phyloP scores from a whole-genome alignment of 2,888 invertebrate species.

The Noctua pronuba region DNA sequence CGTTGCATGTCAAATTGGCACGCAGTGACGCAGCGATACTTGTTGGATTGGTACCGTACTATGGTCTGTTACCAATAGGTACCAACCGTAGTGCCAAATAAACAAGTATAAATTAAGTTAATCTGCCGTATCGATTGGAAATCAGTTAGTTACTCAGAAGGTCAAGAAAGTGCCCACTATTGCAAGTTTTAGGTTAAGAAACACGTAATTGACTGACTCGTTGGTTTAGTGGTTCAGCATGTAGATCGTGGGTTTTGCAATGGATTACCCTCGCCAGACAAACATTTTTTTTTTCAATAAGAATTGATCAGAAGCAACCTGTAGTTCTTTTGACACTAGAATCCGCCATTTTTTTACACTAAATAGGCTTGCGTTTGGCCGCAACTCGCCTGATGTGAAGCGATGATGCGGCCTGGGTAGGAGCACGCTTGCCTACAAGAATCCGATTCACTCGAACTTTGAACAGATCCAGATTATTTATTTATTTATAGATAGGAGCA shows the following conservation, averaged over 20 bases:
- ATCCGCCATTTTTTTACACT: not conserved
- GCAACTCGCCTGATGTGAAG: not conserved
- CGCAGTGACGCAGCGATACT: not conserved
- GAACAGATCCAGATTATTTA: not conserved
- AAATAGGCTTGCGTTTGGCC: not conserved
- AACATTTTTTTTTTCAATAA: not conserved
- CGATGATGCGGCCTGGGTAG: not conserved
- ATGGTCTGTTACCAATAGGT: conserved; percentile 11
- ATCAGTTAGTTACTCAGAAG: conserved; percentile 6
- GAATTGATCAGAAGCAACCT: not conserved
- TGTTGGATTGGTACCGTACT: conserved; percentile 23
- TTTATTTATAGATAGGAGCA: too few species aligned
- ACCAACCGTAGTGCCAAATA: conserved; percentile 16
- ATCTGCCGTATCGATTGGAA: conserved; percentile 25
- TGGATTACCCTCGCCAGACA: not conserved
- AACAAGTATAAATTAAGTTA: not conserved
- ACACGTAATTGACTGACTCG: not conserved
- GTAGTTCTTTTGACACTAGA: not conserved
- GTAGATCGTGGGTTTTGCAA: not conserved
- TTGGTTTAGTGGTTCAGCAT: not conserved
- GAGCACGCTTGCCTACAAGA: not conserved
- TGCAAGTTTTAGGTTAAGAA: conserved; percentile 2
- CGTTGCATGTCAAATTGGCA: conserved; percentile 18
- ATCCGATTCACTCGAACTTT: not conserved
- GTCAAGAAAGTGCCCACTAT: conserved; percentile 6